A percentile compares a stretch with the other conserved stretches of the same genome.
Evolutionary conservation across 2,888 invertebrate species (phyloP).

Genomic region (Drymonia ruficornis): DNA sequence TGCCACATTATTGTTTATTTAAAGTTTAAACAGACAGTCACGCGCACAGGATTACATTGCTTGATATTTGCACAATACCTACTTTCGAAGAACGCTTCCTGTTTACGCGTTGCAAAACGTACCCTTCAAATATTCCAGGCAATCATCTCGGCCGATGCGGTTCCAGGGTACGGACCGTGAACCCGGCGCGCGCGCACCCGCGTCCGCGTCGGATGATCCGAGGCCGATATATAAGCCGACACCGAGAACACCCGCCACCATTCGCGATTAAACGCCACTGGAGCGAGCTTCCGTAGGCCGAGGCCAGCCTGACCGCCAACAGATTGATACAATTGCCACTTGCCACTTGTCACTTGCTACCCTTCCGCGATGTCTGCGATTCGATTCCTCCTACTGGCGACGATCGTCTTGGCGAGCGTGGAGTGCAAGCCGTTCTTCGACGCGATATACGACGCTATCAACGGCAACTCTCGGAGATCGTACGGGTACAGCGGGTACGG

Average conservation of each 20-base stretch:
- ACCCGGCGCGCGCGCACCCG: conserved; percentile 70
- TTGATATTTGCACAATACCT: conserved; percentile 38
- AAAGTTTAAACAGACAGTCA: background rate
- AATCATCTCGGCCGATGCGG: conserved; percentile 61
- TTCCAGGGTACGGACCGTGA: conserved; percentile 80
- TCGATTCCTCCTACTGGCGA: conserved; percentile 50
- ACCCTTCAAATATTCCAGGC: conserved; percentile 58
- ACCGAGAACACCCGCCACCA: conserved; percentile 75
- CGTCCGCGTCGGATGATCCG: conserved; percentile 77
- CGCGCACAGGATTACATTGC: conserved; percentile 31
- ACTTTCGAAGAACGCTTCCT: conserved; percentile 53
- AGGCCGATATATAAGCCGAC: conserved; percentile 81
- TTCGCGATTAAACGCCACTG: conserved; percentile 76
- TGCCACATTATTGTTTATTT: conserved; percentile 22
- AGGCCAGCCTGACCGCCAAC: conserved; percentile 74
- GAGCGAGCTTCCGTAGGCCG: conserved; percentile 73
- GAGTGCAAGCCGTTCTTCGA: conserved; percentile 76
- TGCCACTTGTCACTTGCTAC: conserved; percentile 62
- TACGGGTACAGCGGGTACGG: conserved; percentile 66
- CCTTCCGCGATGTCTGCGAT: conserved; percentile 75
- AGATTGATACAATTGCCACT: conserved; percentile 73
- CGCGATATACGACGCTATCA: conserved; percentile 75
- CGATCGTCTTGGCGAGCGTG: conserved; percentile 46
- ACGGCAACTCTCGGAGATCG: conserved; percentile 68
- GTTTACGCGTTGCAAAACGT: conserved; percentile 53